A percentile compares a stretch with the other conserved stretches of the same genome.
These are phyloP conservation scores for Acromyrmex echinatior DNA, from an alignment of 1,140 invertebrate species.

Conservation along the genomic window DNA sequence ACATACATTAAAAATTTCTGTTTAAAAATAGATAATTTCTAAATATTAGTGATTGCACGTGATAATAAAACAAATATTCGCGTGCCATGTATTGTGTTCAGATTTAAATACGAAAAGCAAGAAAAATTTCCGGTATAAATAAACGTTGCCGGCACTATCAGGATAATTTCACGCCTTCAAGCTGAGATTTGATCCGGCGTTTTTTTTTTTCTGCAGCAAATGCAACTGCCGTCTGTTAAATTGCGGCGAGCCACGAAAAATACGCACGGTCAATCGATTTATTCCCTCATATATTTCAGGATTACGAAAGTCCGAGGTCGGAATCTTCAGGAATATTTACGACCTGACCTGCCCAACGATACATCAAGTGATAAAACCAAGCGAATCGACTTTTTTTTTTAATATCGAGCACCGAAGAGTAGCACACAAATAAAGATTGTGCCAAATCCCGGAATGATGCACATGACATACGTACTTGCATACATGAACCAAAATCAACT, in stretches of 20 bases:
- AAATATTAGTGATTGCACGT: neutral
- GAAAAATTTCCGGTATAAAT: conserved; percentile 1
- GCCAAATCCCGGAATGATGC: conserved; percentile 56
- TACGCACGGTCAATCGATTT: conserved; percentile 75
- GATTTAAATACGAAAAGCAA: neutral
- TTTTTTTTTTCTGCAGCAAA: conserved; percentile 35
- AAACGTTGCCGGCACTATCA: conserved; percentile 18
- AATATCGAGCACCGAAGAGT: conserved; percentile 66
- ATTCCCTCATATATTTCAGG: conserved; percentile 76
- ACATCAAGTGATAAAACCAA: conserved; percentile 75
- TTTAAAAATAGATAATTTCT: neutral
- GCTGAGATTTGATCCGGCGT: conserved; percentile 57
- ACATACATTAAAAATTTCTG: neutral
- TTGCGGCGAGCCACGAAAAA: conserved; percentile 72
- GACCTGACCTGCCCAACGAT: conserved; percentile 69
- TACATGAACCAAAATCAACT: neutral
- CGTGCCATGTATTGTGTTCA: neutral
- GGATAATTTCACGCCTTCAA: conserved; percentile 43
- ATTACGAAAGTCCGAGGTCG: conserved; percentile 77
- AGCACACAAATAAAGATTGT: conserved; percentile 71
- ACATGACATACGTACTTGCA: neutral
- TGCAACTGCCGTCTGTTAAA: conserved; percentile 67
- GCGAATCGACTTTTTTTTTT: conserved; percentile 71
- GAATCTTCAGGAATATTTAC: conserved; percentile 77
- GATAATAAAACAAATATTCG: neutral